Evolutionary conservation across 2,113 vertebrate species (phyloP), one percentile per base, ranked within the genome.

Genomic region (Pristiophorus japonicus): DNA sequence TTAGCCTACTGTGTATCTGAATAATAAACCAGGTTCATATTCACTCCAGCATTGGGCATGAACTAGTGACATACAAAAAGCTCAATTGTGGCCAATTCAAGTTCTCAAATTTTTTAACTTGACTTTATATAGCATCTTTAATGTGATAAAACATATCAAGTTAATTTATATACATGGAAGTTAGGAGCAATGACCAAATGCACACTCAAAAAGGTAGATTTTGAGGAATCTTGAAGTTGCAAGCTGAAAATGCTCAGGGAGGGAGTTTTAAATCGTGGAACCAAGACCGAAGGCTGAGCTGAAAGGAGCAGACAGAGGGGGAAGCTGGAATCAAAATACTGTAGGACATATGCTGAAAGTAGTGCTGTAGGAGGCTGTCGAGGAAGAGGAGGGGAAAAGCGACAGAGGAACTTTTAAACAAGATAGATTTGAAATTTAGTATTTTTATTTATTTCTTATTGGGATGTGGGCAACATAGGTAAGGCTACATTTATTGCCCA

Each of bases 141-240:
- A 70, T 70, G 67, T 27, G 30, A 70, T 70, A 30, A 70, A 70
- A 70, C 27, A 70, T 27, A 70, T 20, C 38, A 81, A 42, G 38
- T 18, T 38, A 81, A 18, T 81, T 42, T 96, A 97, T 97, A 97
- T 96, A 97, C 96, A 97, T 96, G 95, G 96, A 95, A 96, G 96
- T 96, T 96, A 96, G 96, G 96, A 96, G 96, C 10, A 34, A 73
- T 73, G 27, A 73, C 70, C 70, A 73, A 34, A 34, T 42, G 78
- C 38, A 78, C 5, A 1, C 16, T n/a, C n/a, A n/a, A n/a, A 24
- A 81, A 81, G 4, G 18, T 45, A 81, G 75, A 38, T 42, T 42
- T 2, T 59, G 59, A 45, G 38, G 78, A 81, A 81, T 16, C 16
- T 81, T 81, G 34, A 38, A 78, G n/a, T 42, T 45, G 18, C 16